Percentiles rank a stretch among this genome's conserved stretches.
Conservation (phyloP, 2,113 vertebrate species). For the Sylvia atricapilla region DNA sequence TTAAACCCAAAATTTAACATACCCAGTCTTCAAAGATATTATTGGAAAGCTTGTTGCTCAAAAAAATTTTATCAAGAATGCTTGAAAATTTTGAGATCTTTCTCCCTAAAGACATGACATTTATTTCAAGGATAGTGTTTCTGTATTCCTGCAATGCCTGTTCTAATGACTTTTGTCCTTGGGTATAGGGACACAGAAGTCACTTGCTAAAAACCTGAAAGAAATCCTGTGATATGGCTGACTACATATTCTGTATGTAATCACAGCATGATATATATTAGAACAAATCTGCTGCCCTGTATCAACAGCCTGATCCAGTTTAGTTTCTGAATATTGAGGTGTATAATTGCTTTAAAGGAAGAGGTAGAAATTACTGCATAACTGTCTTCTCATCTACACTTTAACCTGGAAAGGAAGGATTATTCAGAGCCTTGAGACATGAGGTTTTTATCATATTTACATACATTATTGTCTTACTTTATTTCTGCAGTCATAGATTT, state of each 20-base stretch:
- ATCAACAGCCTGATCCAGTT: neutral
- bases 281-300: neutral
- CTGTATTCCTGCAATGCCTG: neutral
- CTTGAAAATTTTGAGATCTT: neutral
- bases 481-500: neutral
- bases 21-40: neutral
- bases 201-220: neutral
- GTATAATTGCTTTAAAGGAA: neutral
- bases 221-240: neutral
- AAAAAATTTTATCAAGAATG: neutral
- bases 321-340: neutral
- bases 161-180: neutral
- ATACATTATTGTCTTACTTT: neutral
- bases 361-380: neutral
- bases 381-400: neutral
- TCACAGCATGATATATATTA: neutral
- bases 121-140: neutral
- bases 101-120: neutral
- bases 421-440: neutral
- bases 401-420: neutral
- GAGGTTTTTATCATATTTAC: neutral
- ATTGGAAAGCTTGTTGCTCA: neutral
- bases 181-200: neutral
- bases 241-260: neutral
- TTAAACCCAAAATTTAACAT: neutral